phyloP scores from a whole-genome alignment of 2,113 vertebrate genomes.

The Pseudopipra pipra region DNA sequence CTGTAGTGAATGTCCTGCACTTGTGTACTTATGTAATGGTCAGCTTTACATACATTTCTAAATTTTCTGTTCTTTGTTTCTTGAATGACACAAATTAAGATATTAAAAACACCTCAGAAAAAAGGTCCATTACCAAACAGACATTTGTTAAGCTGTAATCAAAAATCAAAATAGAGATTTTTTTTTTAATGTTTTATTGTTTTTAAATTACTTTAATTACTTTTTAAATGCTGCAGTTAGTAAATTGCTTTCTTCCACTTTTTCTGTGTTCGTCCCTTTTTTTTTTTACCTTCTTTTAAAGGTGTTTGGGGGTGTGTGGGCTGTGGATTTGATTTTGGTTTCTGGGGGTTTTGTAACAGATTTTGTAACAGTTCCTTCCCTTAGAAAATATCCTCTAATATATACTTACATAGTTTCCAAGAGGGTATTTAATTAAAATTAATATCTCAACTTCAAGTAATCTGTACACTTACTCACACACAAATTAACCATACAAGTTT shows the following conservation, averaged over 20 bases:
- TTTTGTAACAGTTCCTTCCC: neutral
- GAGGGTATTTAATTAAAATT: neutral
- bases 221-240: neutral
- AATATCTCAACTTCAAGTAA: neutral
- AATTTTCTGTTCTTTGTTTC: neutral
- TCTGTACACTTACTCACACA: neutral
- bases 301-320: too few species aligned
- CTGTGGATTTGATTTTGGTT: neutral
- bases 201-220: neutral
- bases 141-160: neutral
- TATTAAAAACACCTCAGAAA: neutral
- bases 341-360: rapidly evolving
- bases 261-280: neutral
- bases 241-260: neutral
- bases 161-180: neutral
- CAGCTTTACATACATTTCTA: neutral
- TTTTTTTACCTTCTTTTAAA: neutral
- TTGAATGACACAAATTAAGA: neutral
- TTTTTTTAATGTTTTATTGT: neutral
- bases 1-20: neutral
- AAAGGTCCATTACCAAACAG: neutral
- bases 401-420: neutral
- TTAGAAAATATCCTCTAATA: neutral
- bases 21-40: neutral
- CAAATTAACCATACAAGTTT: neutral